These are phyloP conservation scores for Rallus limicola DNA, from an alignment of 2,113 vertebrate genomes.

Conservation along the genomic window DNA sequence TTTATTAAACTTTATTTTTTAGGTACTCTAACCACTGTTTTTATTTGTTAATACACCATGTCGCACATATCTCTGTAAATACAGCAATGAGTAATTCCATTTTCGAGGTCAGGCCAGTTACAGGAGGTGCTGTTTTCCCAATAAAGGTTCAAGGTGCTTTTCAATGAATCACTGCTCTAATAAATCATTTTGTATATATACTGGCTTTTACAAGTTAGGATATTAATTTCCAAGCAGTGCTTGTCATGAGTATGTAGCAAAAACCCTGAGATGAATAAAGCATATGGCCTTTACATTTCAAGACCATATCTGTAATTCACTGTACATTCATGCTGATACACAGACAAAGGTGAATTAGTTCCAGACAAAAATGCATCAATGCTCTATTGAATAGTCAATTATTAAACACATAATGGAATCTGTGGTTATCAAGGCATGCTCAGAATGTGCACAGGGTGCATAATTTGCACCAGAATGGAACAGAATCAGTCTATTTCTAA, in stretches of 20 bases:
- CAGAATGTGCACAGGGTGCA: constrained; percentile 48
- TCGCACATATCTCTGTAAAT: constrained; percentile 37
- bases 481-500: background rate
- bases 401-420: constrained; percentile 76
- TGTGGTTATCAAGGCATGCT: constrained; percentile 66
- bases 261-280: constrained; percentile 49
- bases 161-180: constrained; percentile 20
- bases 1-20: background rate
- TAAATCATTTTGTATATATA: constrained; percentile 69
- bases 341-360: constrained; percentile 79
- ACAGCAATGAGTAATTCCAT: background rate
- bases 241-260: constrained; percentile 62
- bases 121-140: constrained; percentile 35
- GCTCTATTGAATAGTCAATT: constrained; percentile 80
- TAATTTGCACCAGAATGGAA: constrained; percentile 49
- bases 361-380: constrained; percentile 76
- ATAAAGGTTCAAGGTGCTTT: constrained; percentile 57
- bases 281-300: background rate
- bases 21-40: background rate
- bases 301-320: constrained; percentile 66
- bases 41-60: background rate
- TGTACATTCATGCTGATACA: constrained; percentile 55
- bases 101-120: background rate
- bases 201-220: constrained; percentile 24
- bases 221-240: constrained; percentile 53